Evolutionary conservation across 2,888 invertebrate species (phyloP).

Genomic region (Vannuccia rotundouncinata): DNA sequence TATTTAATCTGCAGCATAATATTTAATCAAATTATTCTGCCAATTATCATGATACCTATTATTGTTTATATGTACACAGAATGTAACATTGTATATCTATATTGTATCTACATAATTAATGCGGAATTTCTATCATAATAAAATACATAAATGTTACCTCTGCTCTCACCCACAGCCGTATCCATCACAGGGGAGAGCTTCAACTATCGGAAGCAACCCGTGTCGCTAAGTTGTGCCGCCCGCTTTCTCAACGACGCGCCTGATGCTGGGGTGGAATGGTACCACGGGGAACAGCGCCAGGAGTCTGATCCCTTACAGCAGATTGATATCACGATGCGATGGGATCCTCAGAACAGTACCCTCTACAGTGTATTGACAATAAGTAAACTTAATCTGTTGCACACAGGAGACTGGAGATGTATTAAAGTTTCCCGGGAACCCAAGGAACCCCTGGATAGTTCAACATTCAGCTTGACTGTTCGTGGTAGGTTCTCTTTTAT

Average conservation of each 20-base stretch:
- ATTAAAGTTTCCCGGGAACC: background rate
- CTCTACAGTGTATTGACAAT: background rate
- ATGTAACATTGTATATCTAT: too few relatives aligned
- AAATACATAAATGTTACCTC: too few relatives aligned
- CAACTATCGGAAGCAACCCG: background rate
- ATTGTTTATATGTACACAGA: too few relatives aligned
- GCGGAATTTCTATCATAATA: too few relatives aligned
- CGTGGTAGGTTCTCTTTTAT: constrained; percentile 1
- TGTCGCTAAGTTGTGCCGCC: background rate
- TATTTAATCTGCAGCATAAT: too few relatives aligned
- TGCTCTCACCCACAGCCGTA: too few relatives aligned
- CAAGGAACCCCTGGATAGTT: background rate
- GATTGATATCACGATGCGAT: constrained; percentile 1
- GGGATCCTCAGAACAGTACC: background rate
- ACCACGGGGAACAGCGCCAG: background rate
- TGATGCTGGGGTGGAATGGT: background rate
- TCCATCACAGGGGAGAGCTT: background rate
- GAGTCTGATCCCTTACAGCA: background rate
- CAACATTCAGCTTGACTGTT: background rate
- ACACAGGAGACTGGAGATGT: background rate
- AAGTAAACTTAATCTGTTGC: background rate
- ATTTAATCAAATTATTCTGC: too few relatives aligned
- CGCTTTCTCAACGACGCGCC: background rate
- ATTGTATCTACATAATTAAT: too few relatives aligned
- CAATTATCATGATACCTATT: too few relatives aligned